Base-by-base conservation (phyloP, 1,140 invertebrate species). In the Brachionus manjavacas region DNA sequence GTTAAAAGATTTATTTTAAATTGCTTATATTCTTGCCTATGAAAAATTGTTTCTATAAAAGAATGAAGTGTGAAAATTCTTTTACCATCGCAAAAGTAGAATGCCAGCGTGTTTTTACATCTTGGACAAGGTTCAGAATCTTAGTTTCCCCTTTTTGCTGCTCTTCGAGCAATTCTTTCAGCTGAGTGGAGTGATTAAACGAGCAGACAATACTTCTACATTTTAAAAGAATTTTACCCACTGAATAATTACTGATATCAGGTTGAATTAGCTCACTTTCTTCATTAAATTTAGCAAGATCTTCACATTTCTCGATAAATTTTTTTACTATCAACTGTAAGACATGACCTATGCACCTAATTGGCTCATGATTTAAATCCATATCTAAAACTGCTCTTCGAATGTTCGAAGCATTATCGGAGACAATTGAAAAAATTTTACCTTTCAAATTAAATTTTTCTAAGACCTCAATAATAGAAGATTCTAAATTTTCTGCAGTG, bases 91-190 rank as follows among this genome's bases (percentile, higher is more conserved):
- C 16, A 23, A 23, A 28, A 64, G 60, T 23, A 11, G 60, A 64
- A 64, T 64, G 60, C 60, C 55, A 64, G n/a, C 55, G n/a, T 64
- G 55, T 64, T 64, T 64, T 64, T 64, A 64, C 55, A 64, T 64
- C 55, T 64, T 64, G 55, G 6, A 64, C 23, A 64, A 64, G 55
- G 23, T 16, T 64, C n/a, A 64, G 55, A 20, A 20, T 64, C 23
- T 64, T 7, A 20, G 55, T 25, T 64, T 64, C n/a, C 2, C 23
- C 23, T 64, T 20, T 16, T 64, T 64, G 55, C 23, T 20, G 23
- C n/a, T 64, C 55, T 64, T 64, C 55, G 16, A 64, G 55, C n/a
- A 16, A 20, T 64, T 64, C n/a, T 64, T 64, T 64, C 23, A 64
- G 23, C 23, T 64, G n/a, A 64, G n/a, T 64, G n/a, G 55, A 64